Base-by-base conservation (phyloP, 2,888 invertebrate genomes). In the Trissolcus japonicus region DNA sequence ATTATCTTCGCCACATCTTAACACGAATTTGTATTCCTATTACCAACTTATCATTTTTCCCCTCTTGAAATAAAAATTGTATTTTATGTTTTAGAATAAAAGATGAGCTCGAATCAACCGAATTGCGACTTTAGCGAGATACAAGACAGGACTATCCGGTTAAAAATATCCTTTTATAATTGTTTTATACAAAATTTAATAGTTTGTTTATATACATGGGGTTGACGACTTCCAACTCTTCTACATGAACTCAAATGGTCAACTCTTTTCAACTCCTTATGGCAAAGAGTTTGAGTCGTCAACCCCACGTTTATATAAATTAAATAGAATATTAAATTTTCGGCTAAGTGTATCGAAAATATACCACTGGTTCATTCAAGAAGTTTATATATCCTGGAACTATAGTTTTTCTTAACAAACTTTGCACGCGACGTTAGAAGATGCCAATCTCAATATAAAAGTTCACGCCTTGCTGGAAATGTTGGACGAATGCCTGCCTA, bases 401-500 rank as follows among this genome's bases (percentile, higher is more conserved):
- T 60, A 46, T 51, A 69, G 35, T 61, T 76, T 76, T 76, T 67
- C 76, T 76, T 76, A 76, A 76, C 69, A 55, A 59, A 63, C 9
- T 65, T 46, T 60, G 69, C 65, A 77, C 77, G 73, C 68, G 67
- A 77, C 73, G 51, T 51, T 73, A 35, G 55, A 73, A 69, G 63
- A 73, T 69, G 68, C 73, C 65, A 61, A 65, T 65, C 63, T 73
- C 60, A 65, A 77, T 73, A 59, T 60, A 73, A 77, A 77, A 77
- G 73, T 77, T 77, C 65, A 63, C 56, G 65, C 65, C 61, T 61
- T 77, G 35, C 53, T 73, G 56, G 55, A 77, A 68, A 73, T 65
- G 65, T 77, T 77, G 65, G 61, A 77, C 51, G 73, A 77, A 65
- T 69, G 77, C 54, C 55, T 77, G 65, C 73, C 77, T 69, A 61